Evolutionary conservation across 2,113 vertebrate species (phyloP).

Genomic region (Phylloscopus trochiloides): DNA sequence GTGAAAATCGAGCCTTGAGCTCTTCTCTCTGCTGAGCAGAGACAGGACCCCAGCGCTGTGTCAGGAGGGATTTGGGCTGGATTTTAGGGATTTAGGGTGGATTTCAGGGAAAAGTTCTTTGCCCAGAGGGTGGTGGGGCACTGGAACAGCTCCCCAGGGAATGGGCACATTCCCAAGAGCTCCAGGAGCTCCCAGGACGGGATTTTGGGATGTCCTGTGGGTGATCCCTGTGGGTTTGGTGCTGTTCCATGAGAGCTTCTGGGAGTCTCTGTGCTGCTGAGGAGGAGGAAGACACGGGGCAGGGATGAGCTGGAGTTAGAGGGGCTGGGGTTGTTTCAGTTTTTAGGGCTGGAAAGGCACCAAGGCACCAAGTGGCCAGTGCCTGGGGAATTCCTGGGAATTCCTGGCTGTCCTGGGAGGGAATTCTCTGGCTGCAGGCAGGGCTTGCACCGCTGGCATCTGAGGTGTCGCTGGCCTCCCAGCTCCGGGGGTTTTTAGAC

Average conservation of each 20-base stretch:
- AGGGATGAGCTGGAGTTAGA: neutral
- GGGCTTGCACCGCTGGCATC: neutral
- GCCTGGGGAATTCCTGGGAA: neutral
- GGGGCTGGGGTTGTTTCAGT: neutral
- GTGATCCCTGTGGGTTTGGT: neutral
- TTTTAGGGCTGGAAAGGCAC: neutral
- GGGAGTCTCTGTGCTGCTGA: neutral
- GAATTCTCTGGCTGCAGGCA: neutral
- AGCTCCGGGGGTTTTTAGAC: neutral
- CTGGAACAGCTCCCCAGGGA: neutral
- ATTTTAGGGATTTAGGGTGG: neutral
- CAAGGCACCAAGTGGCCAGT: neutral
- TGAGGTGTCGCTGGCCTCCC: neutral
- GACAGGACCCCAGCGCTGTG: neutral
- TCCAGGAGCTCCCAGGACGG: neutral
- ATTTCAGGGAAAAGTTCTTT: neutral
- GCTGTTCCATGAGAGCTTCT: neutral
- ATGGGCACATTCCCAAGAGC: neutral
- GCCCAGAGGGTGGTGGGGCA: neutral
- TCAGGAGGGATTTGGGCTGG: neutral
- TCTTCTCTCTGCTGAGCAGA: neutral
- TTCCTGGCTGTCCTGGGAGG: neutral
- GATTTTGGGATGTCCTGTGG: neutral
- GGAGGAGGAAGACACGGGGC: neutral
- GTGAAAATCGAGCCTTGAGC: neutral